Percentiles rank a stretch among this genome's conserved stretches.
Conservation (phyloP, 2,797 vertebrate species). For the Champsocephalus esox region DNA sequence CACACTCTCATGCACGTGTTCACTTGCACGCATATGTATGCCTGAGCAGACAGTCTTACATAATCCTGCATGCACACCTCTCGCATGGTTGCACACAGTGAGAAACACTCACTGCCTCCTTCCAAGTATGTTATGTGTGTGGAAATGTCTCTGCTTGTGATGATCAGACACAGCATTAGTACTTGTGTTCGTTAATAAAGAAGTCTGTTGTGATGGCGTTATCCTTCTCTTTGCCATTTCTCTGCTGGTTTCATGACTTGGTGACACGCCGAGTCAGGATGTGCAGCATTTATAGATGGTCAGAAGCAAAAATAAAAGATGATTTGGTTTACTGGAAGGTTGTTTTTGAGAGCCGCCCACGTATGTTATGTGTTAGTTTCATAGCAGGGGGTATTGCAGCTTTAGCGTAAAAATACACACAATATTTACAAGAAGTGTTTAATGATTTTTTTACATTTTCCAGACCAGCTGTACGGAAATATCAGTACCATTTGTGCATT, state of each 20-base stretch:
- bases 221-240: slow-evolving; percentile 46
- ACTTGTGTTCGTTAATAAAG: slow-evolving; percentile 61
- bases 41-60: slow-evolving; percentile 41
- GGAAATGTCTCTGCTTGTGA: slow-evolving; percentile 36
- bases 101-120: slow-evolving; percentile 18
- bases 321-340: neutral
- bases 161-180: slow-evolving; percentile 43
- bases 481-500: too few species aligned
- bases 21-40: slow-evolving; percentile 20
- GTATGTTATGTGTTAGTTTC: neutral
- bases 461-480: too few species aligned
- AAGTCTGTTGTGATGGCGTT: slow-evolving; percentile 57
- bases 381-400: neutral
- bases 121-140: slow-evolving; percentile 9
- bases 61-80: slow-evolving; percentile 60
- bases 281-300: slow-evolving; percentile 32
- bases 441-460: too few species aligned
- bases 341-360: slow-evolving; percentile 5
- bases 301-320: slow-evolving; percentile 4
- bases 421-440: neutral
- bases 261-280: slow-evolving; percentile 67
- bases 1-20: slow-evolving; percentile 25
- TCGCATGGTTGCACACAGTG: slow-evolving; percentile 47
- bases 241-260: slow-evolving; percentile 56
- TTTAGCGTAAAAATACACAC: neutral